Percentiles rank a stretch among this genome's conserved stretches.
Conservation (phyloP, 2,113 vertebrate species). For the Crotalus tigris region DNA sequence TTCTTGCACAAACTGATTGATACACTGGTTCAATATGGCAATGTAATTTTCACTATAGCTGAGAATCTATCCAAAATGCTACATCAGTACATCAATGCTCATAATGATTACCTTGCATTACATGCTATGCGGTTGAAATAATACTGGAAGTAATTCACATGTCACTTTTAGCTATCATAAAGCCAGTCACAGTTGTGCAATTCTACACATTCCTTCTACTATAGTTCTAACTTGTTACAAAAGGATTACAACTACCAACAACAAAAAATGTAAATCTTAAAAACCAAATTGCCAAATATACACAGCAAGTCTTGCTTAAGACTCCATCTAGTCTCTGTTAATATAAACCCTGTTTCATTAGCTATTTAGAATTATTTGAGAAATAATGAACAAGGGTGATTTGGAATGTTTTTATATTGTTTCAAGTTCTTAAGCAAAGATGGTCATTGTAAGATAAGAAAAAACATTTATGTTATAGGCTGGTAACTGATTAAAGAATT, state of each 20-base stretch:
- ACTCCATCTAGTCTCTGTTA: neutral
- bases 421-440: neutral
- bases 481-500: neutral
- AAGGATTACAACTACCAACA: neutral
- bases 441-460: neutral
- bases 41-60: neutral
- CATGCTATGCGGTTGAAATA: neutral
- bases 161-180: neutral
- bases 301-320: neutral
- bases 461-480: neutral
- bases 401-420: neutral
- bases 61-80: neutral
- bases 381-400: neutral
- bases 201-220: neutral
- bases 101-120: neutral
- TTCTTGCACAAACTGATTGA: neutral
- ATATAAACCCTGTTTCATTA: neutral
- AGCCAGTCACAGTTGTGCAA: neutral
- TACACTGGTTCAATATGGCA: neutral
- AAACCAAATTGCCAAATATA: neutral
- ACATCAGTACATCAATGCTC: neutral
- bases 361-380: neutral
- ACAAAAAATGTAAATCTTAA: neutral
- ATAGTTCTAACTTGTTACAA: neutral
- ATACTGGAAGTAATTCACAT: neutral